Evolutionary conservation across 2,797 vertebrate species (phyloP).

Genomic region (Rhinichthys osculus): DNA sequence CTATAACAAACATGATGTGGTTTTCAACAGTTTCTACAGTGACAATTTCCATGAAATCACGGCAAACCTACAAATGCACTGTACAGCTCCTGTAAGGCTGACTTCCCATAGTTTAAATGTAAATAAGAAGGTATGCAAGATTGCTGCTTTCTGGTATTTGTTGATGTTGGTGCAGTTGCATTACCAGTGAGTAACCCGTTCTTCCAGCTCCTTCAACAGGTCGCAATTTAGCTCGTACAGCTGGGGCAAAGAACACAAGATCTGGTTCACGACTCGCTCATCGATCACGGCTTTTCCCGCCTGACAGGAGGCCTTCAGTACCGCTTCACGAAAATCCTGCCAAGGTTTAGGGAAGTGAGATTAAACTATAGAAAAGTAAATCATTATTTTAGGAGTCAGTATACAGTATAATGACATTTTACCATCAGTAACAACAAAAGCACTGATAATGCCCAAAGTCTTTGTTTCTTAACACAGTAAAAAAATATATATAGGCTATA

Average conservation of each 20-base stretch:
- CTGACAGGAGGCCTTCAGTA: constrained; percentile 84
- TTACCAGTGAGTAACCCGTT: constrained; percentile 91
- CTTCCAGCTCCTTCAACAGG: constrained; percentile 89
- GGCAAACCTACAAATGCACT: neutral
- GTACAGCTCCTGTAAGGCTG: neutral
- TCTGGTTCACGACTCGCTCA: constrained; percentile 91
- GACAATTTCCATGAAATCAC: neutral
- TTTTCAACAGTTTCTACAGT: neutral
- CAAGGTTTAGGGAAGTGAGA: neutral
- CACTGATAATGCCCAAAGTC: neutral
- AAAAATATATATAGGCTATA: neutral
- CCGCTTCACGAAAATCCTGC: constrained; percentile 92
- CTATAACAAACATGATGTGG: neutral
- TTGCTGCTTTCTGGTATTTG: neutral
- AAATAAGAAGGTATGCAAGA: neutral
- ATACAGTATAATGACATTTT: neutral
- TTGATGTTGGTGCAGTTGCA: neutral
- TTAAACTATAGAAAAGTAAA: constrained; percentile 2
- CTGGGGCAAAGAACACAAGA: constrained; percentile 95
- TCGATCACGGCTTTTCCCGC: constrained; percentile 93
- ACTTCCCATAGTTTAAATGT: neutral
- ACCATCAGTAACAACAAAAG: neutral
- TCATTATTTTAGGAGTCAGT: neutral
- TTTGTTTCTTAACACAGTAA: neutral
- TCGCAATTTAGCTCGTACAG: constrained; percentile 93